Evolutionary conservation across 2,888 invertebrate species (phyloP).

Genomic region (Tubiluchus corallicola): DNA sequence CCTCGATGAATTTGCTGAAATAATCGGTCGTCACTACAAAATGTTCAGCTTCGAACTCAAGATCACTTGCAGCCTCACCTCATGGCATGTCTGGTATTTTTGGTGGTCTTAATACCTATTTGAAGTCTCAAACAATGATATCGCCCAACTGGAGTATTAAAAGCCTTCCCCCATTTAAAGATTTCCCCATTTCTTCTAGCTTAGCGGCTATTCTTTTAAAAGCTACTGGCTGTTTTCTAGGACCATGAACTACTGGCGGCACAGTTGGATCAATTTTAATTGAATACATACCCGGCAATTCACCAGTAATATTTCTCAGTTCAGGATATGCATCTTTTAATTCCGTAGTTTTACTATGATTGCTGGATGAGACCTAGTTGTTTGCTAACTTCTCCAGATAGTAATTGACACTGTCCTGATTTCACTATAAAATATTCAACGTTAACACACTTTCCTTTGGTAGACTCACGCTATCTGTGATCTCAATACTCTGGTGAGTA

Average conservation of each 20-base stretch:
- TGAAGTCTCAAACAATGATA: too few relatives aligned
- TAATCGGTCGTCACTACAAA: conserved; percentile 14
- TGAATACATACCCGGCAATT: not conserved
- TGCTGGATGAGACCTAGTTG: not conserved
- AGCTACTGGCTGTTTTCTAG: not conserved
- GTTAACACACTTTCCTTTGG: too few relatives aligned
- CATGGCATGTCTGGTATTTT: not conserved
- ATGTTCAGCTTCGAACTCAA: conserved; percentile 12
- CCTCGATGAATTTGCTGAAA: conserved; percentile 14
- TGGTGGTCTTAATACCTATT: not conserved
- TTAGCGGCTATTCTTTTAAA: too few relatives aligned
- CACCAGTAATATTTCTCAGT: not conserved
- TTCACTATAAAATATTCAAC: too few relatives aligned
- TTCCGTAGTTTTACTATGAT: too few relatives aligned
- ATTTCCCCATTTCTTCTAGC: conserved; percentile 3
- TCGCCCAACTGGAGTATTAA: too few relatives aligned
- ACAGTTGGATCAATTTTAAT: not conserved
- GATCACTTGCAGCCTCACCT: not conserved
- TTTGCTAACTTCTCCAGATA: not conserved
- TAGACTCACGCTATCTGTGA: too few relatives aligned
- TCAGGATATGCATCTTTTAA: not conserved
- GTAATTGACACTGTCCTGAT: too few relatives aligned
- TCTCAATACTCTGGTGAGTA: too few relatives aligned
- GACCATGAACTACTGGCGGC: not conserved
- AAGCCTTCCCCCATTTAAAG: too few relatives aligned